Evolutionary conservation across 2,888 invertebrate species (phyloP).

Genomic region (Xanthorhoe designata): DNA sequence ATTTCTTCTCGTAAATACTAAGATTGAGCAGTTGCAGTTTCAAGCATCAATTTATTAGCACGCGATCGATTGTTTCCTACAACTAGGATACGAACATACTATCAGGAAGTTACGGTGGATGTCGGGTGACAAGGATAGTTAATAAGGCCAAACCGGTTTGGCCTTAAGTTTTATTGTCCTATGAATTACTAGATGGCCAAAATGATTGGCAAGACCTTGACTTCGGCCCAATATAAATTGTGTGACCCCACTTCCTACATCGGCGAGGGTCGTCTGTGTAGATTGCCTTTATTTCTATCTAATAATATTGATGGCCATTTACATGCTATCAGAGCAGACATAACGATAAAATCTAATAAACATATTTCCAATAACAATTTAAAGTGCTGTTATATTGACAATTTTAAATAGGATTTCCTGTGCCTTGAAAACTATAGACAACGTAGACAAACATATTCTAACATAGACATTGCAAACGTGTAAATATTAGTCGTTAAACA

Average conservation of each 20-base stretch:
- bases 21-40: slow-evolving; percentile 23
- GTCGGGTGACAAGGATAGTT: slow-evolving; percentile 49
- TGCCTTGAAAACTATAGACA: slow-evolving; percentile 32
- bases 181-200: slow-evolving; percentile 77
- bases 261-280: slow-evolving; percentile 73
- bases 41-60: slow-evolving; percentile 23
- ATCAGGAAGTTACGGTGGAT: slow-evolving; percentile 44
- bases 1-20: slow-evolving; percentile 37
- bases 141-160: slow-evolving; percentile 64
- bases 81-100: slow-evolving; percentile 26
- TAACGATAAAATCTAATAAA: slow-evolving; percentile 9
- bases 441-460: slow-evolving; percentile 26
- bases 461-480: slow-evolving; percentile 10
- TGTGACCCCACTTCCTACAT: slow-evolving; percentile 81
- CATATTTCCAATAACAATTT: slow-evolving; percentile 6
- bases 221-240: slow-evolving; percentile 79
- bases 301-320: slow-evolving; percentile 57
- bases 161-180: slow-evolving; percentile 77
- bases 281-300: slow-evolving; percentile 66
- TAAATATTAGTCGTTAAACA: slow-evolving; percentile 27
- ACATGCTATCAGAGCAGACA: slow-evolving; percentile 10
- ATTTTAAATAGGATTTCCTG: slow-evolving; percentile 40
- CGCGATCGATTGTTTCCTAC: slow-evolving; percentile 32
- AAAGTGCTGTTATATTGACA: slow-evolving; percentile 25
- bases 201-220: slow-evolving; percentile 82